Base-by-base conservation (phyloP, 2,888 invertebrate species). In the Eupithecia centaureata region DNA sequence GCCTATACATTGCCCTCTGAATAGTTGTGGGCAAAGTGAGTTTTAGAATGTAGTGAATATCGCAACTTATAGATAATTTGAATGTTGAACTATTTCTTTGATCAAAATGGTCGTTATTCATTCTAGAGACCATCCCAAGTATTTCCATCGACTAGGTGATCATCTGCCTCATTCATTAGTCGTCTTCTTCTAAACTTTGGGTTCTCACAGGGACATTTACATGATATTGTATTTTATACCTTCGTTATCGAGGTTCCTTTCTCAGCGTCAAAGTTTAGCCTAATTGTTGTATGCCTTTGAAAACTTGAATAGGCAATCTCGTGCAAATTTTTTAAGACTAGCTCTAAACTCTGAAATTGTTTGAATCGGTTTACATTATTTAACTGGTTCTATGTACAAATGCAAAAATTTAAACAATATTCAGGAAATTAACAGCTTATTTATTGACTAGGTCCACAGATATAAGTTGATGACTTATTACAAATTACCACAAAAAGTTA, bases 141-240 rank as follows among this genome's bases (percentile, higher is more conserved):
- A 51, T 38, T 58, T 52, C 33, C 51, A n/a, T 38, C n/a, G 61
- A 73, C 71, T 74, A 70, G 78, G 82, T 83, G 52, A 87, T 88
- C 89, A 90, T 88, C 87, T 85, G 84, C 74, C 86, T 84, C 79
- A 83, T 84, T 83, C 83, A 87, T 86, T 84, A 86, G 86, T 82
- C 63, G 18, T 8, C 63, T 86, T 87, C 82, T 85, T 86, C 86
- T 86, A 91, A 92, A 89, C 85, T 90, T 90, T 81, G 70, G 83
- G 84, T 82, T 84, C 85, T 86, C 86, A 85, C 84, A 86, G 83
- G 80, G 78, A 80, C 86, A 92, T 93, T 93, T 92, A 91, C 92
- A 93, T 93, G 88, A 90, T 93, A 92, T 92, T 93, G 92, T 91
- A 89, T 92, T 91, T 92, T 91, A 88, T 86, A 85, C 89, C 86